Base-by-base conservation (phyloP, 2,797 vertebrate species). In the Babyrousa celebensis region DNA sequence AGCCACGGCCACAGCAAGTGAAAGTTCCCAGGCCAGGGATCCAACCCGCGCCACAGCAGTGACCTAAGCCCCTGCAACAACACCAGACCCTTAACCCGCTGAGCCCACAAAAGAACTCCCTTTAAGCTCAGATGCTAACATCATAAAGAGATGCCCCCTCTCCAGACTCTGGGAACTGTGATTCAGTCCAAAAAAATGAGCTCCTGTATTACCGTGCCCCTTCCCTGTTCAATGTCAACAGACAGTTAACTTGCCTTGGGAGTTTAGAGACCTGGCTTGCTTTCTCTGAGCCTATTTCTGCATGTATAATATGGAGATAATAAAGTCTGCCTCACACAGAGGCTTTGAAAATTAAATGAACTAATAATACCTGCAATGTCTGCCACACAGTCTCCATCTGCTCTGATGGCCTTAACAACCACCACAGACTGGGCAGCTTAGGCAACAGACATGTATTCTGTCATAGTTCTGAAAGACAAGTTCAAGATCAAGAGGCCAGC, bases 341-440 rank as follows among this genome's bases (percentile, higher is more conserved):
- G 27, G 54, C 62, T 89, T 72, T 43, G 21, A 58, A 63, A 62
- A 3, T 72, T 48, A 21, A 27, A 40, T 60, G 54, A 94, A 11
- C 25, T 92, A 11, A 84, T 12, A 32, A 12, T 5, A 3, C 0
- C 3, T 3, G 3, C 1, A 0, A 1, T 32, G 58, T 21, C 68
- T 5, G 17, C 32, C 29, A 10, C n/a, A 10, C 25, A 12, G 52
- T 18, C 29, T n/a, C 63, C 12, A 20, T 58, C 52, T 7, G 32
- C 52, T 18, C 80, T 1, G 20, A 17, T 4, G 80, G 25, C 36
- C 15, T 11, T 52, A 83, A 15, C 8, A 52, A 54, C 0, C 43
- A 52, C 21, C 12, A 4, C 3, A 60, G 48, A 9, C 65, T 23
- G 11, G 11, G 80, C 10, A 6, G 18, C 65, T 65, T 15, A 18